Conservation (phyloP, 2,888 invertebrate genomes). For the Blera fallax region DNA sequence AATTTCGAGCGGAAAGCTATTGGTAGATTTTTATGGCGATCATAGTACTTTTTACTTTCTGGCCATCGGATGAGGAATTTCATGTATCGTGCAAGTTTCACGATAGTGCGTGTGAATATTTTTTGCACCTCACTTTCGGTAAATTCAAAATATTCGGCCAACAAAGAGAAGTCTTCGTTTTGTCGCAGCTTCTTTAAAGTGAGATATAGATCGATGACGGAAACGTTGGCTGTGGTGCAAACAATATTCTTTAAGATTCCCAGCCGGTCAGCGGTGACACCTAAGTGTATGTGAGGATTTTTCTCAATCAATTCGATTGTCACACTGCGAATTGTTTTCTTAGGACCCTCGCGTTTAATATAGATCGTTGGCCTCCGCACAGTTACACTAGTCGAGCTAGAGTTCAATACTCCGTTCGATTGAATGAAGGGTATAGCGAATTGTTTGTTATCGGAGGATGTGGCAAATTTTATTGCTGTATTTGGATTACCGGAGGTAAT, state of each 20-base stretch:
- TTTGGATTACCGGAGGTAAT: conserved; percentile 42
- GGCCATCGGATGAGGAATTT: conserved; percentile 80
- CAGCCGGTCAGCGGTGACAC: conserved; percentile 76
- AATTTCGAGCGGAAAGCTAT: conserved; percentile 79
- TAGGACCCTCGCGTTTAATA: conserved; percentile 78
- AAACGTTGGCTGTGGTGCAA: conserved; percentile 77
- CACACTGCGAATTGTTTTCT: conserved; percentile 78
- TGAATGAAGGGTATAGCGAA: conserved; percentile 70
- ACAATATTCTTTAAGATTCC: conserved; percentile 78
- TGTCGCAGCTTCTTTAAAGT: conserved; percentile 79
- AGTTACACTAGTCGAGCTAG: conserved; percentile 66
- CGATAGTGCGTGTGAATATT: conserved; percentile 77
- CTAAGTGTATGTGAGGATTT: conserved; percentile 78
- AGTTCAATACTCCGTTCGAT: conserved; percentile 74
- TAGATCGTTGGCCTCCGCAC: conserved; percentile 78
- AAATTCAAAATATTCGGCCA: conserved; percentile 80
- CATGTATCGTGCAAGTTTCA: conserved; percentile 78
- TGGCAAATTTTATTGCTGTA: conserved; percentile 49
- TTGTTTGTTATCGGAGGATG: conserved; percentile 43
- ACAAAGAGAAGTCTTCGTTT: conserved; percentile 79
- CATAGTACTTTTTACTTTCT: conserved; percentile 79
- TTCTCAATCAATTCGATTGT: conserved; percentile 79
- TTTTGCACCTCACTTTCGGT: conserved; percentile 78
- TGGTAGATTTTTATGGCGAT: conserved; percentile 80
- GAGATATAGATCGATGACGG: conserved; percentile 79